A percentile compares a stretch with the other conserved stretches of the same genome.
Evolutionary conservation across 2,797 vertebrate species (phyloP).

Genomic region (Apogon talboti): DNA sequence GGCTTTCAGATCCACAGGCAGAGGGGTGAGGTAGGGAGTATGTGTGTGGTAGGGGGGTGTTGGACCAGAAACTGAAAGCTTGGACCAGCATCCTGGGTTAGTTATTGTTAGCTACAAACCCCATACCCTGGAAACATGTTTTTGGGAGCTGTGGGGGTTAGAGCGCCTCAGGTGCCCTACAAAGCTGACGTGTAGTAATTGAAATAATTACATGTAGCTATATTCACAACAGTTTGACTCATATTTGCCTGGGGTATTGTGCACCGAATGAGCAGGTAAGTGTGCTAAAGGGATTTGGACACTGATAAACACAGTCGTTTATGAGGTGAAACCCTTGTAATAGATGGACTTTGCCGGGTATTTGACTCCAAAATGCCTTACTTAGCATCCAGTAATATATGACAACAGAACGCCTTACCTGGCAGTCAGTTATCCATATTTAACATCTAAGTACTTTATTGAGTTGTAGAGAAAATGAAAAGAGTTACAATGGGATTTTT

Average conservation of each 20-base stretch:
- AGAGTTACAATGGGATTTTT: background rate
- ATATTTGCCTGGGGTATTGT: background rate
- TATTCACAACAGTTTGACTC: background rate
- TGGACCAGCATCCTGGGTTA: conserved; percentile 54
- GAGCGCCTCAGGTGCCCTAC: conserved; percentile 29
- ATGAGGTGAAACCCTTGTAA: background rate
- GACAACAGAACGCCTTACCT: no score
- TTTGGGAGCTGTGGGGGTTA: conserved; percentile 5
- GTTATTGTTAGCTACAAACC: conserved; percentile 67
- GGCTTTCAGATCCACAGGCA: conserved; percentile 61
- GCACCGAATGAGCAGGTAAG: background rate
- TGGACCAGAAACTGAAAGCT: conserved; percentile 55
- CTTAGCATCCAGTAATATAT: background rate
- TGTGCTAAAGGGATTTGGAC: background rate
- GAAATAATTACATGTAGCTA: background rate
- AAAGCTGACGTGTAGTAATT: conserved; percentile 18
- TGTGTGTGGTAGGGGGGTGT: conserved; percentile 25
- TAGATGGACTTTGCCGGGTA: background rate
- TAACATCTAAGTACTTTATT: background rate
- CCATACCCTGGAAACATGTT: conserved; percentile 20
- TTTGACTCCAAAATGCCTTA: background rate
- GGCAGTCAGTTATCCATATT: background rate
- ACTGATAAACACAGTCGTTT: background rate
- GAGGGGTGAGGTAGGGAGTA: conserved; percentile 24
- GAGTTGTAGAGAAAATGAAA: background rate